Conservation (phyloP, 2,888 invertebrate species). For the Rhimphoctona megacephalus region DNA sequence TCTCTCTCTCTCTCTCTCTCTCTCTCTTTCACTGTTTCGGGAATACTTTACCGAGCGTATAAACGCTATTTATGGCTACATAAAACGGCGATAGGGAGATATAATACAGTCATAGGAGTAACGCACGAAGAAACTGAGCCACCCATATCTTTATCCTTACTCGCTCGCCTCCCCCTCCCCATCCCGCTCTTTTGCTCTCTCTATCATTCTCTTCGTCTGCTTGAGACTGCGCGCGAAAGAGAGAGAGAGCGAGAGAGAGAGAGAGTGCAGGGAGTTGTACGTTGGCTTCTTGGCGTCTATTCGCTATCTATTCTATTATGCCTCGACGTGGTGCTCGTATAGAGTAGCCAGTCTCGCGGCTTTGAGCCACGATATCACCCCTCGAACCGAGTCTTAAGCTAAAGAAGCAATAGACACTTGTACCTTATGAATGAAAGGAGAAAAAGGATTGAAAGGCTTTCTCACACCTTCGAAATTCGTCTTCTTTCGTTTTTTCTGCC, state of each 20-base stretch:
- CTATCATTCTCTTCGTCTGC: not conserved
- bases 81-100: constrained; percentile 81
- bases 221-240: not conserved
- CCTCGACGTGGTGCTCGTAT: constrained; percentile 76
- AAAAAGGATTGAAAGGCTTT: constrained; percentile 23
- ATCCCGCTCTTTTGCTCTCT: not conserved
- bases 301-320: constrained; percentile 82
- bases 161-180: not conserved
- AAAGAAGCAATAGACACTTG: constrained; percentile 57
- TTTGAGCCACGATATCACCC: constrained; percentile 60
- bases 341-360: constrained; percentile 71
- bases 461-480: constrained; percentile 52
- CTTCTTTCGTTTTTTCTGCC: constrained; percentile 18
- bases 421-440: constrained; percentile 35
- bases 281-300: constrained; percentile 78
- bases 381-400: constrained; percentile 63
- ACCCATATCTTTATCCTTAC: constrained; percentile 5
- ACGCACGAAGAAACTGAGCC: constrained; percentile 4
- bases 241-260: constrained; percentile 26
- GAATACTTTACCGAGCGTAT: constrained; percentile 82
- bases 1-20: constrained; percentile 33
- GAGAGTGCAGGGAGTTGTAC: constrained; percentile 58
- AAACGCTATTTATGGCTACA: constrained; percentile 84
- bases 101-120: constrained; percentile 76
- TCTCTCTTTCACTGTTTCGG: constrained; percentile 65